Evolutionary conservation across 2,797 vertebrate species (phyloP), one percentile per base, ranked within the genome.

Genomic region (Trachurus trachurus): DNA sequence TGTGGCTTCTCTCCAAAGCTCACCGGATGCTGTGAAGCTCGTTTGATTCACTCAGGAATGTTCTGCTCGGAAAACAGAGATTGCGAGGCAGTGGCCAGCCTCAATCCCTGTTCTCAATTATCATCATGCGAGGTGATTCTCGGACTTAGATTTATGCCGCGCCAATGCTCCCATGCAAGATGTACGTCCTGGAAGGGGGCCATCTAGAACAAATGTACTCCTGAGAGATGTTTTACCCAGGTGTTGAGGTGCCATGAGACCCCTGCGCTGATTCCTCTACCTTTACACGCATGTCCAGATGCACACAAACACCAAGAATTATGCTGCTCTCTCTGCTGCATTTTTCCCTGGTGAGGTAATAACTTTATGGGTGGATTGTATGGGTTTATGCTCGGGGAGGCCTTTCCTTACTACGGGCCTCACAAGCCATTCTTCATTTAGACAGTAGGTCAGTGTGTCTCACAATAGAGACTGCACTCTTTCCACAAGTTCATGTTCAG

Each of bases 321-420:
- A 74, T 62, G 42, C 81, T 85, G 75, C 79, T 78, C 77, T 85
- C 79, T 71, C 71, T 61, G 58, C 82, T 84, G 88, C 88, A 91
- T 94, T 78, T 91, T 94, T 91, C 87, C 88, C 84, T 69, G 67
- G 75, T 94, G 93, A 95, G 88, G 91, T 94, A 82, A 94, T 93
- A 74, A 78, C 70, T 93, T 92, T 86, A 89, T 87, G 82, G 82
- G 74, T 82, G 89, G 86, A 88, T 82, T 86, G 80, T 82, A 84
- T 86, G 83, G 75, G 71, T 83, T 89, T 82, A 79, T 83, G 81
- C 80, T 88, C 72, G 45, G 53, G 74, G 81, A 90, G 87, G 84
- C 80, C 82, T 89, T 84, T 82, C 87, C 84, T 87, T 65, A 39
- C 80, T 49, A 52, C 4, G 66, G 91, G 90, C 90, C 92, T 90